These are phyloP conservation scores for Eremophila alpestris DNA, from an alignment of 2,797 vertebrate genomes.

Conservation along the genomic window DNA sequence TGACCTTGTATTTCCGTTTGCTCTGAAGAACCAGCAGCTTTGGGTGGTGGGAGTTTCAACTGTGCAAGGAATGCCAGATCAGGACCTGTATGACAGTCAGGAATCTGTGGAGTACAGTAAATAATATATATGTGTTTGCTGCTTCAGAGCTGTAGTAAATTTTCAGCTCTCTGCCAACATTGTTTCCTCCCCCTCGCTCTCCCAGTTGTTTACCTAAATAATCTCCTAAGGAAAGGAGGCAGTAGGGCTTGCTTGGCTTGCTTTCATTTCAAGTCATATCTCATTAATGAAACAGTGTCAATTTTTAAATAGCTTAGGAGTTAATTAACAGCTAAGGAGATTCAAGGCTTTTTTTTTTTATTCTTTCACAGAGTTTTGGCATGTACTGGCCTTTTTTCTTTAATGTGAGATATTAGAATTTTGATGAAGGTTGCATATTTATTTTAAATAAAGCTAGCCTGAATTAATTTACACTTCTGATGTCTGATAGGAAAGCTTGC, in stretches of 20 bases:
- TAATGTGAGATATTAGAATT: background rate
- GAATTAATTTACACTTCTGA: background rate
- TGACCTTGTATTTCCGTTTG: background rate
- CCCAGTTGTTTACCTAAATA: slow-evolving; percentile 54
- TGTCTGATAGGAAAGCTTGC: background rate
- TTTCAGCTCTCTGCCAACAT: slow-evolving; percentile 6
- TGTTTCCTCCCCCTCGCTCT: slow-evolving; percentile 31
- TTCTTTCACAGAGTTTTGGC: slow-evolving; percentile 5
- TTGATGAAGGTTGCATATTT: background rate
- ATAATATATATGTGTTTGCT: slow-evolving; percentile 38
- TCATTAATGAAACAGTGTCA: slow-evolving; percentile 12
- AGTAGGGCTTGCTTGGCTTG: background rate
- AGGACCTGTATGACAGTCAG: slow-evolving; percentile 39
- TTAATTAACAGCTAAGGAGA: background rate
- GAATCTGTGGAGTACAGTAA: slow-evolving; percentile 51
- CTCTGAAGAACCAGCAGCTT: background rate
- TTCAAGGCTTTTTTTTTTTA: background rate
- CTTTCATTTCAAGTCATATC: background rate
- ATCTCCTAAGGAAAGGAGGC: background rate
- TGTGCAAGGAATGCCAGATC: slow-evolving; percentile 35
- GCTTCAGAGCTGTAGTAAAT: slow-evolving; percentile 36
- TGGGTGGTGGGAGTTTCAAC: slow-evolving; percentile 12
- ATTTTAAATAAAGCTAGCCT: slow-evolving; percentile 35
- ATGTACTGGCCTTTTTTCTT: background rate
- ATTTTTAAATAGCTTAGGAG: background rate